Percentiles rank a stretch among this genome's conserved stretches.
These are phyloP conservation scores for Hydraecia micacea DNA, from an alignment of 2,888 invertebrate species.

Conservation along the genomic window DNA sequence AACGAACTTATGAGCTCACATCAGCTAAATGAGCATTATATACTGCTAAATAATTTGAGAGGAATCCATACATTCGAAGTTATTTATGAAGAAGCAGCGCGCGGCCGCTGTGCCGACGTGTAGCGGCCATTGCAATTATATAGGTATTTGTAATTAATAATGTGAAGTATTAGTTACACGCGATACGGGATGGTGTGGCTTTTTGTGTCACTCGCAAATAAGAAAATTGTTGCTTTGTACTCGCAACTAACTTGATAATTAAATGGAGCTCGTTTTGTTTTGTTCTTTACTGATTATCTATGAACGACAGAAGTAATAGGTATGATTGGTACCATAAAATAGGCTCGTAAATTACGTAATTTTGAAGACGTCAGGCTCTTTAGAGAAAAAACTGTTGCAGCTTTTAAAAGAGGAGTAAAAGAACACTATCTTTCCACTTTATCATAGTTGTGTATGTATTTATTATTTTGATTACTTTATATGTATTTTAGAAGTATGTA, in stretches of 20 bases:
- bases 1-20: conserved; percentile 56
- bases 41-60: conserved; percentile 64
- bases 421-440: no score
- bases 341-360: not conserved
- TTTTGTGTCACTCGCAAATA: conserved; percentile 61
- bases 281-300: conserved; percentile 6
- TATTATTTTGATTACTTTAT: no score
- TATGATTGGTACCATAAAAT: not conserved
- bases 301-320: not conserved
- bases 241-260: conserved; percentile 40
- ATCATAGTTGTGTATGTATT: no score
- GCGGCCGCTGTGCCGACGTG: conserved; percentile 52
- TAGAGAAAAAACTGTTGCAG: no score
- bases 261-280: conserved; percentile 27
- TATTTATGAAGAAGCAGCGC: conserved; percentile 60
- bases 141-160: conserved; percentile 77
- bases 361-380: not conserved
- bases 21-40: conserved; percentile 59
- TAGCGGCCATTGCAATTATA: conserved; percentile 77
- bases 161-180: conserved; percentile 69
- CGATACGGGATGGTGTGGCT: conserved; percentile 62
- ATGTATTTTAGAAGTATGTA: no score
- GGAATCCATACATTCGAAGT: conserved; percentile 61
- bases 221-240: conserved; percentile 40
- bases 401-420: no score